phyloP scores from a whole-genome alignment of 2,888 invertebrate genomes.

The Caenorhabditis sp. region DNA sequence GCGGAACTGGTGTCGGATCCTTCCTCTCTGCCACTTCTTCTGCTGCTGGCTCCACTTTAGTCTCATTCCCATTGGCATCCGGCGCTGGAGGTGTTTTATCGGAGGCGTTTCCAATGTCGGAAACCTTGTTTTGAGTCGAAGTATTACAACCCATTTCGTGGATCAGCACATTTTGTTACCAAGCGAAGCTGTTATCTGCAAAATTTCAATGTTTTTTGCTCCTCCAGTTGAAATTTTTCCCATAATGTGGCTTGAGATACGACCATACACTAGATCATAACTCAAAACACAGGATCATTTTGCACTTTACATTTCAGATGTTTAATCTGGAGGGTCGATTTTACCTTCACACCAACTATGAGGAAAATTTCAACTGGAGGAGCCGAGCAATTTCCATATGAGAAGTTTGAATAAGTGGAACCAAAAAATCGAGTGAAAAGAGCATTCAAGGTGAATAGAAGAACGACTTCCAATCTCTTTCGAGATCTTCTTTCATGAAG shows the following conservation, averaged over 20 bases:
- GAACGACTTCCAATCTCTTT: constrained; percentile 17
- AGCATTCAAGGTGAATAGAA: constrained; percentile 27
- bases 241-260: too few species aligned
- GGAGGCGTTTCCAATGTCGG: constrained; percentile 12
- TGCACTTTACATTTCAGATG: too few species aligned
- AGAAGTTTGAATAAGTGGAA: neutral
- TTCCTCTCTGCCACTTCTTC: constrained; percentile 29
- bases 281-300: too few species aligned
- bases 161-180: constrained; percentile 20
- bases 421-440: neutral
- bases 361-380: too few species aligned
- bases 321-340: too few species aligned
- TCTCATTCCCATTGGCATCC: constrained; percentile 6
- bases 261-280: too few species aligned
- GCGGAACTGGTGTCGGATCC: constrained; percentile 39
- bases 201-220: neutral
- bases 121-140: constrained; percentile 50
- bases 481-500: constrained; percentile 14
- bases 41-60: constrained; percentile 12
- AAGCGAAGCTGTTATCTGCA: neutral
- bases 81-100: constrained; percentile 22
- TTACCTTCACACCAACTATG: too few species aligned
- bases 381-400: too few species aligned
- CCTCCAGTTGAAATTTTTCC: too few species aligned
- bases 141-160: constrained; percentile 53